Evolutionary conservation across 2,113 vertebrate species (phyloP), one percentile per base, ranked within the genome.

Genomic region (Probosciger aterrimus): DNA sequence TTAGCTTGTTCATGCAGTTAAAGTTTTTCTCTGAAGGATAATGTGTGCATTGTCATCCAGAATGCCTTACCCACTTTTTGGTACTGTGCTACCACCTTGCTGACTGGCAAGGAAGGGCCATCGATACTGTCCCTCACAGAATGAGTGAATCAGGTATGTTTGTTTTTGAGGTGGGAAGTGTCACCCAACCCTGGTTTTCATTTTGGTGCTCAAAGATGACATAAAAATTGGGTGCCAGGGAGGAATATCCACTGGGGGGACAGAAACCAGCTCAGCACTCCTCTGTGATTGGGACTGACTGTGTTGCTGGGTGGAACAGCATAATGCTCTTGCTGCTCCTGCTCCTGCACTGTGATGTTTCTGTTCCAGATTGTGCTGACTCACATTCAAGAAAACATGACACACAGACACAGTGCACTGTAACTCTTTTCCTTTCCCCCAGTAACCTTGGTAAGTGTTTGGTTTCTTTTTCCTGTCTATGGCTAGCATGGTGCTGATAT

Each of bases 231-330:
- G 33, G 46, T 11, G 17, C 27, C 37, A 53, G 41, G 49, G 35
- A 59, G 55, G 60, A 76, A 44, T 83, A 44, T 37, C 83, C 70
- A 76, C 30, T 50, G 18, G 31, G 59, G 68, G 33, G 31, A 19
- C 39, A 90, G 75, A 67, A 78, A 50, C 47, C 89, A 93, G 82
- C 82, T 52, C 85, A 93, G 78, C 39, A 62, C 94, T 97, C 92
- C 64, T 79, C 95, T 82, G 83, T 95, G 97, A 90, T 82, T 94
- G 83, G 85, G 76, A 79, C 37, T 83, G 91, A 87, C 96, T 64
- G 59, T 92, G 77, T 92, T 97, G 94, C 93, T 93, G 90, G 97
- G 97, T 96, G 96, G 96, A 96, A 94, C 82, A 53, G 76, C 1
- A 2, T 77, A 75, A 94, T 52, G 83, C 78, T 92, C 59, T 85